Base-by-base conservation (phyloP, 2,888 invertebrate genomes). In the Synanthedon andrenaeformis region DNA sequence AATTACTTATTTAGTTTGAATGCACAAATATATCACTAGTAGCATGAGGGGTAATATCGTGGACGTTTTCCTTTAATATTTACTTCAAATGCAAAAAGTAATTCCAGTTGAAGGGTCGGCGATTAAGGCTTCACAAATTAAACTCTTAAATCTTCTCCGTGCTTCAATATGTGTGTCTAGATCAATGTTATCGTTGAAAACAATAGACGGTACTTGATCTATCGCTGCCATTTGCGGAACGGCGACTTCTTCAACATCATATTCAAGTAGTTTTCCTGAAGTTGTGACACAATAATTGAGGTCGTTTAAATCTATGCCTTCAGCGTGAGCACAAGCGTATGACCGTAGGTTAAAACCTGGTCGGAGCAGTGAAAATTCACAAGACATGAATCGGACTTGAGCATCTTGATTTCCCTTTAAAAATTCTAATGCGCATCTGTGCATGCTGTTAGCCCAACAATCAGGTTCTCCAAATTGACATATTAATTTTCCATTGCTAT, bases 401-500 rank as follows among this genome's bases (percentile, higher is more conserved):
- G 74, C 75, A 1, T 69, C 73, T 53, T 78, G 76, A 53, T 82
- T 66, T 3, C 57, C 71, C 14, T 62, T 62, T 19, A 86, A 60
- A 58, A 72, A 56, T 56, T 76, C 61, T 2, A 88, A 58, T 1
- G 66, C 79, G 56, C 88, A 88, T 58, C 86, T 71, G 12, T 88
- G 82, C 0, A 81, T 58, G 8, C 81, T 73, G 53, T 88, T 88
- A 0, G 85, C 84, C 72, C 74, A 82, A 60, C 87, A 88, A 56
- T 86, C 86, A 41, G 62, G 61, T 0, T 6, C 55, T 3, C 70
- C 70, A 28, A 81, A 82, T 53, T 79, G 78, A 54, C 88, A 88
- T 1, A 53, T 57, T 11, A 81, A 57, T 1, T 54, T 58, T 3
- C 73, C 79, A 41, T 79, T 61, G 0, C 53, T 56, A 12, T 66